A percentile compares a stretch with the other conserved stretches of the same genome.
These are phyloP conservation scores for Ptilonorhynchus violaceus DNA, from an alignment of 2,113 vertebrate genomes.

Conservation along the genomic window DNA sequence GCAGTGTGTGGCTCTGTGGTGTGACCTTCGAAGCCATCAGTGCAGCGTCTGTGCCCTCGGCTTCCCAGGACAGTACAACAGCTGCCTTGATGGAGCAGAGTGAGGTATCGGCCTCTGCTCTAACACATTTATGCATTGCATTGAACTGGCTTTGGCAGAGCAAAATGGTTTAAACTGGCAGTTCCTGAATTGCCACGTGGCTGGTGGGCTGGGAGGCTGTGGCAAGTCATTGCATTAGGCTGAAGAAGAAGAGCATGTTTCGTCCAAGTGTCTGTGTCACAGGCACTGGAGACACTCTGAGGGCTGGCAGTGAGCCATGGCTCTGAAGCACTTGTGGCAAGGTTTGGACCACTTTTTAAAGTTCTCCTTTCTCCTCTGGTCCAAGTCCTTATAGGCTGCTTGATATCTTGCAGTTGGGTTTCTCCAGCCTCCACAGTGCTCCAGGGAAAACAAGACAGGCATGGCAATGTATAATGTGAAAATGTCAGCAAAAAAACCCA, in stretches of 20 bases:
- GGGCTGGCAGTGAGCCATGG: not conserved
- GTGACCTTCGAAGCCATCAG: accelerated
- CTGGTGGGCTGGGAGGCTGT: not conserved
- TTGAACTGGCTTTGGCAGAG: not conserved
- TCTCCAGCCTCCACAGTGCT: not conserved
- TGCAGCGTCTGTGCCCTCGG: accelerated
- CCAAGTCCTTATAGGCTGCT: not conserved
- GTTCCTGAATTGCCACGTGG: accelerated
- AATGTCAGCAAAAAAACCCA: not conserved
- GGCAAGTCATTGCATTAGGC: accelerated
- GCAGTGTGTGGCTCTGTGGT: accelerated
- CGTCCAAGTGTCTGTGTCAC: not conserved
- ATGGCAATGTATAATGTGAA: not conserved
- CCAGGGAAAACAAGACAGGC: not conserved
- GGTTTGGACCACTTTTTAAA: not conserved
- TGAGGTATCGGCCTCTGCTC: not conserved
- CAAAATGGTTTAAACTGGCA: not conserved
- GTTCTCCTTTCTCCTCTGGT: not conserved
- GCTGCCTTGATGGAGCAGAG: not conserved
- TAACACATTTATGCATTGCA: not conserved
- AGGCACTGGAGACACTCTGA: not conserved
- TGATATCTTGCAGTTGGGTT: not conserved
- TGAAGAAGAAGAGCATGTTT: not conserved
- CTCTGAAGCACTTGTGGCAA: not conserved
- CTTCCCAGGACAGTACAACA: not conserved